Evolutionary conservation across 92 coral and sea anemone genomes (phyloP).

Genomic region (Palythoa heliodiscus): DNA sequence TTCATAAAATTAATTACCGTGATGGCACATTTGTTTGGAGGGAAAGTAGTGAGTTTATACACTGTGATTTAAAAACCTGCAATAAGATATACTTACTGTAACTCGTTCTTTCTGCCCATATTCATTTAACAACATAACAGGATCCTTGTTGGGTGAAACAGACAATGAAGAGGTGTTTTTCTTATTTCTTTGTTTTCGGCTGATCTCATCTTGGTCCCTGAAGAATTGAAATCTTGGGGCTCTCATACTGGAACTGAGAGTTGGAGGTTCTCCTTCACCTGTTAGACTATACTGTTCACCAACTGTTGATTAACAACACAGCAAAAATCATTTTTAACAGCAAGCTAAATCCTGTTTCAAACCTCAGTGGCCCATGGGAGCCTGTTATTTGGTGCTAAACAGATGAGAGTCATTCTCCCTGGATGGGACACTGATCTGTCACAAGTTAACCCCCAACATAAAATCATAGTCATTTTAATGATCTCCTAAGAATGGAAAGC

Average conservation of each 20-base stretch:
- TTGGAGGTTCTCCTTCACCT: not conserved
- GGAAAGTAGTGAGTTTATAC: no score
- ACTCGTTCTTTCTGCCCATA: conserved; percentile 78
- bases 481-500: no score
- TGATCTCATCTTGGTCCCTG: not conserved
- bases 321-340: not conserved
- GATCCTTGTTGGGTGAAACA: conserved; percentile 88
- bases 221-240: not conserved
- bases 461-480: no score
- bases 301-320: not conserved
- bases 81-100: conserved; percentile 10
- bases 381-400: no score
- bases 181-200: not conserved
- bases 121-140: conserved; percentile 85
- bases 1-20: no score
- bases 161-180: conserved; percentile 12
- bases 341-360: no score
- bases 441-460: no score
- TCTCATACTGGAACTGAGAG: not conserved
- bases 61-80: not conserved
- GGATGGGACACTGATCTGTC: no score
- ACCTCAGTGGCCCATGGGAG: no score
- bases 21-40: no score
- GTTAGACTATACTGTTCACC: not conserved
- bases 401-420: no score